These are phyloP conservation scores for Nematolebias whitei DNA, from an alignment of 2,113 vertebrate genomes.

Conservation along the genomic window DNA sequence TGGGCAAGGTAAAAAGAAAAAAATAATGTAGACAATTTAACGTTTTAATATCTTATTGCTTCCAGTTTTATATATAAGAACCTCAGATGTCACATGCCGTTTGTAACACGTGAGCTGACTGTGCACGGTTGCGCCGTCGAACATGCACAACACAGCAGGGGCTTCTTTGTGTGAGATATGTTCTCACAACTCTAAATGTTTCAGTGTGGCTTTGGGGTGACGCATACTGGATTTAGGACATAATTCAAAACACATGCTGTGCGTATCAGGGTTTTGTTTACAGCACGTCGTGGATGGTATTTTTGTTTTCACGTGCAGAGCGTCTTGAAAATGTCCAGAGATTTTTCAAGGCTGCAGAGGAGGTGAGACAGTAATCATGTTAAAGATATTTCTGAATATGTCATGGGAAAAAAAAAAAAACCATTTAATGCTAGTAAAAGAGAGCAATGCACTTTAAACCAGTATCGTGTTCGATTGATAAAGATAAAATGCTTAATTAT, in stretches of 20 bases:
- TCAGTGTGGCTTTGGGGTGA: background rate
- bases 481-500: background rate
- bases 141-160: background rate
- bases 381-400: background rate
- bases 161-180: background rate
- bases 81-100: too few relatives aligned
- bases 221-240: background rate
- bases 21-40: too few relatives aligned
- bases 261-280: background rate
- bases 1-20: conserved; percentile 89
- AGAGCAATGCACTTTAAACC: background rate
- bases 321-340: background rate
- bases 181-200: background rate
- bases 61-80: too few relatives aligned
- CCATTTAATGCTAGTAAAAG: background rate
- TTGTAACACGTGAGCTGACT: too few relatives aligned
- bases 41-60: too few relatives aligned
- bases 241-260: background rate
- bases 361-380: background rate
- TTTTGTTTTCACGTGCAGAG: background rate
- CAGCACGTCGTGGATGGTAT: background rate
- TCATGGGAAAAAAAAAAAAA: background rate
- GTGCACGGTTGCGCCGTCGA: background rate
- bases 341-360: background rate
- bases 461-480: background rate